Evolutionary conservation across 2,888 invertebrate species (phyloP).

Genomic region (Temnothorax rugatulus): DNA sequence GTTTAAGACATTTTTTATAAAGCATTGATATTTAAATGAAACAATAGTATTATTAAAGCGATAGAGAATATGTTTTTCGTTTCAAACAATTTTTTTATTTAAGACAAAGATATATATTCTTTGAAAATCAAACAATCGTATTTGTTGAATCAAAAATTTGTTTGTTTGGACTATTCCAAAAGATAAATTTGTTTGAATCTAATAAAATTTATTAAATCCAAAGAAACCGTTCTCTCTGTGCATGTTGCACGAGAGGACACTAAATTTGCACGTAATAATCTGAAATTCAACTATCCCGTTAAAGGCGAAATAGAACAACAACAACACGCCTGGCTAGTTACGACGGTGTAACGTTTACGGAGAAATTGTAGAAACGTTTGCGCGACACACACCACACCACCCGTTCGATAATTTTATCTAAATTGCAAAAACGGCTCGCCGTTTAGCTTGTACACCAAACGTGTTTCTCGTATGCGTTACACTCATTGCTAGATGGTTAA

Average conservation of each 20-base stretch:
- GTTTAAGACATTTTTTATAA: no score
- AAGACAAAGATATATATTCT: no score
- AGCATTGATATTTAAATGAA: no score
- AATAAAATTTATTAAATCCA: no score
- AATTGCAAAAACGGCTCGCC: conserved; percentile 18
- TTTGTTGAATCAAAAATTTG: no score
- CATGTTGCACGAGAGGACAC: conserved; percentile 53
- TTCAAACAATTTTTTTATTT: no score
- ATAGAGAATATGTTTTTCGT: no score
- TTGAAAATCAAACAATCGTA: no score
- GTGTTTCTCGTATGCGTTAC: neutral
- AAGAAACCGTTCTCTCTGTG: no score
- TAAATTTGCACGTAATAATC: conserved; percentile 58
- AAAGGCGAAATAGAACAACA: conserved; percentile 50
- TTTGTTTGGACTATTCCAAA: no score
- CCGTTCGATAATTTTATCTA: conserved; percentile 31
- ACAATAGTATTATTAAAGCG: no score
- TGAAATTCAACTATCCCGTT: conserved; percentile 53
- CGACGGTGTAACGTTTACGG: neutral
- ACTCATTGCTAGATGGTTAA: neutral
- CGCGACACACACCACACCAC: neutral
- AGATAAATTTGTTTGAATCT: no score
- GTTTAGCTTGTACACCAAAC: neutral
- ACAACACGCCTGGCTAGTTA: neutral
- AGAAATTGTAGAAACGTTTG: conserved; percentile 13